Evolutionary conservation across 2,113 vertebrate genomes (phyloP).

Genomic region (Crotalus helleri): DNA sequence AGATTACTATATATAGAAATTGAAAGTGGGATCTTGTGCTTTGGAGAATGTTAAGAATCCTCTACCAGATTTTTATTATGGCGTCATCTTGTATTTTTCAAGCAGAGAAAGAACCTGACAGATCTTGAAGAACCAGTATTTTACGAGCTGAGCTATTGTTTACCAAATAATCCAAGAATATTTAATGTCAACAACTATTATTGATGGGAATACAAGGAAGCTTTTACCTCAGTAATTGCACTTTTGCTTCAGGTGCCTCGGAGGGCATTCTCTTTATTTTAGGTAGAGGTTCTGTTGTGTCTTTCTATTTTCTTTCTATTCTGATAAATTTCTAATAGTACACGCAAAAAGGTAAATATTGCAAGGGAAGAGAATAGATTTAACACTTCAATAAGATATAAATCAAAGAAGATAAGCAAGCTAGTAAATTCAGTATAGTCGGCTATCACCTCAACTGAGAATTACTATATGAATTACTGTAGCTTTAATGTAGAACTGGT

Average conservation of each 20-base stretch:
- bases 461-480: not conserved
- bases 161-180: constrained; percentile 57
- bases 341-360: not conserved
- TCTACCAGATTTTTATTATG: constrained; percentile 13
- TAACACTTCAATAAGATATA: not conserved
- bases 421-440: not conserved
- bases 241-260: constrained; percentile 33
- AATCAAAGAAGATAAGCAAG: not conserved
- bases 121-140: constrained; percentile 40
- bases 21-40: not conserved
- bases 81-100: constrained; percentile 40
- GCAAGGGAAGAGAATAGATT: not conserved
- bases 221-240: constrained; percentile 29
- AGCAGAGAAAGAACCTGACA: not conserved
- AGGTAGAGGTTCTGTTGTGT: not conserved
- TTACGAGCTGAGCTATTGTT: constrained; percentile 51
- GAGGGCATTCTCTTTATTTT: constrained; percentile 21
- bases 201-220: constrained; percentile 35
- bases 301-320: not conserved
- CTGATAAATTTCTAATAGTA: not conserved
- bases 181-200: constrained; percentile 34
- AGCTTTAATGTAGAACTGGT: not conserved
- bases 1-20: not conserved
- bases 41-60: not conserved
- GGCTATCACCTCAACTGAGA: not conserved